These are phyloP conservation scores for Meteorus sp. DNA, from an alignment of 1,140 invertebrate genomes.

Conservation along the genomic window DNA sequence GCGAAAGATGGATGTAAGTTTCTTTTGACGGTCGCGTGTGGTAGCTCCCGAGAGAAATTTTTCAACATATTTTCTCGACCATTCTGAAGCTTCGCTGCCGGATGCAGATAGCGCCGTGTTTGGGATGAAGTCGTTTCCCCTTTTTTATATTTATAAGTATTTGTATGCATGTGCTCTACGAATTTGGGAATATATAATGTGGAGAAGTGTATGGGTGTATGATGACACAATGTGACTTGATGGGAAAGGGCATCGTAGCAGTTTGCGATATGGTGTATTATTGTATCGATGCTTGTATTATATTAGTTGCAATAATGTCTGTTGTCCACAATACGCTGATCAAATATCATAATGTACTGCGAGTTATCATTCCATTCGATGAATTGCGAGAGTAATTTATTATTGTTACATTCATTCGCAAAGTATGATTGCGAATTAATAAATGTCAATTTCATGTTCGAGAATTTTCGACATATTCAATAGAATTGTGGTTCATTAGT, in stretches of 20 bases:
- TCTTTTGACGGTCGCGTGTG: conserved; percentile 37
- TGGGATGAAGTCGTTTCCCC: conserved; percentile 25
- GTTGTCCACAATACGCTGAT: conserved; percentile 9
- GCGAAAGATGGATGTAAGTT: conserved; percentile 16
- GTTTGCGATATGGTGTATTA: conserved; percentile 48
- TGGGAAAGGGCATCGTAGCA: conserved; percentile 50
- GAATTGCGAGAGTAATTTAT: too few relatives aligned
- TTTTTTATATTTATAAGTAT: too few relatives aligned
- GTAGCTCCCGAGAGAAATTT: conserved; percentile 56
- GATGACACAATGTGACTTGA: conserved; percentile 48
- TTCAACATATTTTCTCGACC: conserved; percentile 56
- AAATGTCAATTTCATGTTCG: too few relatives aligned
- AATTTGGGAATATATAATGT: conserved; percentile 8
- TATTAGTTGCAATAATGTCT: conserved; percentile 50
- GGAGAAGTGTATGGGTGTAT: not conserved
- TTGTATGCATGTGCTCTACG: conserved; percentile 41
- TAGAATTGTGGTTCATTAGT: too few relatives aligned
- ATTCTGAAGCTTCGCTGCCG: conserved; percentile 50
- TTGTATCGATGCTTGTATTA: conserved; percentile 45
- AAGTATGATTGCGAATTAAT: too few relatives aligned
- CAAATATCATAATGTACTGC: too few relatives aligned
- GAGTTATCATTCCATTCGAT: too few relatives aligned
- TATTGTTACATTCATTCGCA: too few relatives aligned
- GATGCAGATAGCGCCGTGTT: conserved; percentile 56
- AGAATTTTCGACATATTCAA: too few relatives aligned